phyloP scores from a whole-genome alignment of 2,888 invertebrate genomes.

The Mesorhabditis sp. region DNA sequence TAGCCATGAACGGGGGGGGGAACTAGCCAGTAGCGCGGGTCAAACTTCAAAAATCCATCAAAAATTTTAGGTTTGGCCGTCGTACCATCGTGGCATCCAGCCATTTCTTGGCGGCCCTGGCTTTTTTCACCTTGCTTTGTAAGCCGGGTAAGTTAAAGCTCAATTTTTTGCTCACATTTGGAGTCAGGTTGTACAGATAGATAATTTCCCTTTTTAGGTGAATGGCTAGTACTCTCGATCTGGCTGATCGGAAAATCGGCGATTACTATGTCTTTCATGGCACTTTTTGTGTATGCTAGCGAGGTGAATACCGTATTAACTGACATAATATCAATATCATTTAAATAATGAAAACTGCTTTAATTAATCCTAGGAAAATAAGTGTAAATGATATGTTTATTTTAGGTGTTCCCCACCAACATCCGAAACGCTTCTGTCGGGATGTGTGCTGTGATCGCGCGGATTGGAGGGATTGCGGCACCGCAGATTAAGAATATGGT shows the following conservation, averaged over 20 bases:
- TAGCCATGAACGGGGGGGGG: too few species aligned
- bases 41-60: too few species aligned
- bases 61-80: constrained; percentile 9
- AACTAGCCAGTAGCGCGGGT: too few species aligned
- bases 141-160: background rate
- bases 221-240: constrained; percentile 13
- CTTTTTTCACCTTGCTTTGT: constrained; percentile 6
- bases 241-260: constrained; percentile 42
- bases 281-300: constrained; percentile 37
- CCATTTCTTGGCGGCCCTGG: constrained; percentile 7
- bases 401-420: constrained; percentile 16
- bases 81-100: background rate
- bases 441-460: constrained; percentile 18
- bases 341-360: too few species aligned
- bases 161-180: too few species aligned
- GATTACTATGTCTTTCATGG: constrained; percentile 37
- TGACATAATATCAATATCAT: too few species aligned
- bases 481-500: constrained; percentile 20
- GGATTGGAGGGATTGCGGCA: constrained; percentile 19
- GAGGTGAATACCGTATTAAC: too few species aligned
- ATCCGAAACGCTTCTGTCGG: constrained; percentile 18
- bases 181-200: background rate
- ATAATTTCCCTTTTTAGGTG: background rate
- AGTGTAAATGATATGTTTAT: too few species aligned
- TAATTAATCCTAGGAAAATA: too few species aligned